Conservation (phyloP, 1,140 invertebrate species). For the Apis cerana region DNA sequence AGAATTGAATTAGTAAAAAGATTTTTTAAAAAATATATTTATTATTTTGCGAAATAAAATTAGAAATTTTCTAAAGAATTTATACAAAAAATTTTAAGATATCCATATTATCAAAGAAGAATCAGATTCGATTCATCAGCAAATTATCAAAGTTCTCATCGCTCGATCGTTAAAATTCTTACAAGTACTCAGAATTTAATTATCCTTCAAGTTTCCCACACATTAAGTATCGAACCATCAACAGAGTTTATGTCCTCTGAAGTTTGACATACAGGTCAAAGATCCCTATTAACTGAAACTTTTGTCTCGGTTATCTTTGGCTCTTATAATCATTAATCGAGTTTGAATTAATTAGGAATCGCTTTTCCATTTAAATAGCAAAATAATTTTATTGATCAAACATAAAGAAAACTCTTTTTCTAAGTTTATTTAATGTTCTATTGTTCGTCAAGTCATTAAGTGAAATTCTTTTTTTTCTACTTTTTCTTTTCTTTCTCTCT, state of each 20-base stretch:
- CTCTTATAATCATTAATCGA: not conserved
- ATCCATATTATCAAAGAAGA: not conserved
- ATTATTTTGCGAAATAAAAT: not conserved
- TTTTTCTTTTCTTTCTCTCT: not conserved
- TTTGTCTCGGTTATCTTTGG: conserved; percentile 3
- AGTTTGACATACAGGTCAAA: conserved; percentile 4
- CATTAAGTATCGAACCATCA: conserved; percentile 1
- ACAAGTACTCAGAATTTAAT: conserved; percentile 1
- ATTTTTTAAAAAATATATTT: no score
- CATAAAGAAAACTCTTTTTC: not conserved
- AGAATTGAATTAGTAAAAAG: no score
- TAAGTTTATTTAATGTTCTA: not conserved
- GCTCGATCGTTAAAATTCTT: conserved; percentile 11
- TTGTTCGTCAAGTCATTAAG: not conserved
- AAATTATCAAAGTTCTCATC: not conserved
- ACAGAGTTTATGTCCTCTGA: conserved; percentile 1
- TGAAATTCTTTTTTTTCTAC: not conserved
- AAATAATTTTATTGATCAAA: no score
- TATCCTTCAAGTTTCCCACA: conserved; percentile 3
- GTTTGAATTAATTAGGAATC: not conserved
- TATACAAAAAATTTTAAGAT: not conserved
- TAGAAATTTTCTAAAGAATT: not conserved
- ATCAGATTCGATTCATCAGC: not conserved
- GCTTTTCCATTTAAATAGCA: not conserved
- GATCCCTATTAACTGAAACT: conserved; percentile 1